Base-by-base conservation (phyloP, 2,113 vertebrate genomes). In the Cariama cristata region DNA sequence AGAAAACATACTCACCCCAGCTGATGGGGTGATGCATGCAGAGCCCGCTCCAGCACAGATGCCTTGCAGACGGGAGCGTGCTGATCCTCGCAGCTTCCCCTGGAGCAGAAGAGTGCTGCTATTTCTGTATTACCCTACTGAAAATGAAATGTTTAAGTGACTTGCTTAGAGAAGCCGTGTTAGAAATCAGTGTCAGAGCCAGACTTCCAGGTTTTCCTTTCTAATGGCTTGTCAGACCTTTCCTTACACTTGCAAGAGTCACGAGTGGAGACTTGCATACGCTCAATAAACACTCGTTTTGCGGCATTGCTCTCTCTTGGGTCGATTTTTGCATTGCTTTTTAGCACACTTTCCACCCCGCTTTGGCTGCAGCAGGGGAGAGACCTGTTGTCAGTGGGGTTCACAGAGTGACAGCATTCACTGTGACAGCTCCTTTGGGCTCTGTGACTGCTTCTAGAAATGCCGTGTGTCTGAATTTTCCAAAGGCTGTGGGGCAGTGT, bases 341-440 rank as follows among this genome's bases (percentile, higher is more conserved):
- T 91, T 17, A 27, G 42, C 40, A 8, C 11, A 33, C 4, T 68
- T 56, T 30, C 23, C 35, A 40, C 44, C 27, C 21, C 2, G 0
- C 64, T 45, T 32, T 32, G 64, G 58, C 53, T 63, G 69, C 79
- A 77, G 87, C 47, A 22, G 55, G 27, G 35, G 30, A 28, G 49
- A 63, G 66, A 24, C 44, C 40, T 0, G 0, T 24, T 87, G 14
- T 21, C 67, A 0, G 0, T 32, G 71, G 33, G 15, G 27, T 9
- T 72, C 52, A 9, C 15, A 21, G 33, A 32, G 66, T 5, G 23
- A 8, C 8, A 35, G 75, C 0, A 3, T 40, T 77, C 55, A 9
- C 40, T 2, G 2, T 32, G 49, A 30, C 2, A 10, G 21, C 32
- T 52, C 52, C 72, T 55, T 14, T 32, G 73, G 56, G 56, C 23